A percentile compares a stretch with the other conserved stretches of the same genome.
phyloP scores from a whole-genome alignment of 35 echinoderm and acorn worm genomes.

The Stichopus chloronotus region DNA sequence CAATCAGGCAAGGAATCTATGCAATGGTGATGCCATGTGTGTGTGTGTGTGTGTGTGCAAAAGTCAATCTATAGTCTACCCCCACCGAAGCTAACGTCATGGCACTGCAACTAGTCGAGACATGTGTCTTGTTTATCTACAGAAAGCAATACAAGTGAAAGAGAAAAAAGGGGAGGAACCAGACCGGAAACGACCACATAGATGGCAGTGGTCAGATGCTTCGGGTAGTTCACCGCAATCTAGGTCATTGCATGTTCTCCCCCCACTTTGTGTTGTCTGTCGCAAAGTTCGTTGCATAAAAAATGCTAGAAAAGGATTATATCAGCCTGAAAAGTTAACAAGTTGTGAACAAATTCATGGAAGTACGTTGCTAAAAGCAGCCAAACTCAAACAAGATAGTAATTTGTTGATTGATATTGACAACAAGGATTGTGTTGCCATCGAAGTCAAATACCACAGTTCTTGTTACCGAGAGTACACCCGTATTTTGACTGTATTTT shows the following conservation, averaged over 20 bases:
- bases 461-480: slow-evolving; percentile 40
- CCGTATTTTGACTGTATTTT: slow-evolving; percentile 4
- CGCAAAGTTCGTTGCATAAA: slow-evolving; percentile 16
- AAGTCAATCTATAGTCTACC: no score
- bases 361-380: slow-evolving; percentile 48
- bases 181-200: not conserved
- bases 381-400: slow-evolving; percentile 45
- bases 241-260: slow-evolving; percentile 16
- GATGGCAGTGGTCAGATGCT: slow-evolving; percentile 17
- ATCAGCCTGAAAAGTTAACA: slow-evolving; percentile 16
- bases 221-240: not conserved
- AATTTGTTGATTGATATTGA: slow-evolving; percentile 48
- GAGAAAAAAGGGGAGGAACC: not conserved
- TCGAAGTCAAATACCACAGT: slow-evolving; percentile 42
- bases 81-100: no score
- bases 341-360: slow-evolving; percentile 47
- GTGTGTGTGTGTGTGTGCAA: no score
- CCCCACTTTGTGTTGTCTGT: slow-evolving; percentile 29
- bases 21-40: no score
- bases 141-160: slow-evolving; percentile 26
- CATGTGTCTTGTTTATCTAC: no score
- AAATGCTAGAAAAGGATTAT: slow-evolving; percentile 1
- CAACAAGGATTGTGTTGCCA: slow-evolving; percentile 66
- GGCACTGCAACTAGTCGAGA: no score
- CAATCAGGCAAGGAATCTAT: no score